Percentiles rank a stretch among this genome's conserved stretches.
Evolutionary conservation across 30 jellyfish, hydroid and myxozoan species (phyloP).

Genomic region (Aurelia sp.): DNA sequence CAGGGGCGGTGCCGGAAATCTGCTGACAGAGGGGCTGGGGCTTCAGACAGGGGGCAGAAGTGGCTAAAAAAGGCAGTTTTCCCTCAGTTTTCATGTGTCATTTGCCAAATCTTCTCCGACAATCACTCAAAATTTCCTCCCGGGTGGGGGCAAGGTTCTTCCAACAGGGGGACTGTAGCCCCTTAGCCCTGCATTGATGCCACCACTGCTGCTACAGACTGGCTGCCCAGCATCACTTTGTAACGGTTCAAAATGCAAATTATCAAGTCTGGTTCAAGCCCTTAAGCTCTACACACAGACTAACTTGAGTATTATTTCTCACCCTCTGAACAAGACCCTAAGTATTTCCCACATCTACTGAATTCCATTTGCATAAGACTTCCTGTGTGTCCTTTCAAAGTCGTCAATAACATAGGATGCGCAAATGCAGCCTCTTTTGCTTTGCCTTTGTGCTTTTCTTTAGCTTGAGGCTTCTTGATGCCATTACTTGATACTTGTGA

Average conservation of each 20-base stretch:
- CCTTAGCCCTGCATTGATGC: too few species aligned
- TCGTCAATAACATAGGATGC: slow-evolving; percentile 73
- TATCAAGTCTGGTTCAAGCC: background rate
- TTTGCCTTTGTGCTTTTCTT: slow-evolving; percentile 42
- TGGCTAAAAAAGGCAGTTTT: too few species aligned
- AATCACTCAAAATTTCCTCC: too few species aligned
- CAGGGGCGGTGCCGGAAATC: too few species aligned
- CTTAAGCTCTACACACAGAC: background rate
- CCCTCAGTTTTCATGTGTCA: too few species aligned
- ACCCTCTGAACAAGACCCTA: slow-evolving; percentile 94
- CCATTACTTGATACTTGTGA: background rate
- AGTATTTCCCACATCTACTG: slow-evolving; percentile 87
- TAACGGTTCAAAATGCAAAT: background rate
- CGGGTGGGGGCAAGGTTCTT: too few species aligned
- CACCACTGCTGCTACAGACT: too few species aligned
- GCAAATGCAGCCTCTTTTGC: slow-evolving; percentile 50
- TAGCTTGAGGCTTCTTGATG: background rate
- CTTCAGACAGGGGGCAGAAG: too few species aligned
- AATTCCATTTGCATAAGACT: slow-evolving; percentile 59
- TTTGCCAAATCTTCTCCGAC: too few species aligned
- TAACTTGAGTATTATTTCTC: background rate
- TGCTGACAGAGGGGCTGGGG: too few species aligned
- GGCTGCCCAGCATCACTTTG: too few species aligned
- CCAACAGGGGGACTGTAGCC: too few species aligned
- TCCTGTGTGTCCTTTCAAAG: slow-evolving; percentile 96